These are phyloP conservation scores for Sericinus montela DNA, from an alignment of 2,888 invertebrate genomes.

Conservation along the genomic window DNA sequence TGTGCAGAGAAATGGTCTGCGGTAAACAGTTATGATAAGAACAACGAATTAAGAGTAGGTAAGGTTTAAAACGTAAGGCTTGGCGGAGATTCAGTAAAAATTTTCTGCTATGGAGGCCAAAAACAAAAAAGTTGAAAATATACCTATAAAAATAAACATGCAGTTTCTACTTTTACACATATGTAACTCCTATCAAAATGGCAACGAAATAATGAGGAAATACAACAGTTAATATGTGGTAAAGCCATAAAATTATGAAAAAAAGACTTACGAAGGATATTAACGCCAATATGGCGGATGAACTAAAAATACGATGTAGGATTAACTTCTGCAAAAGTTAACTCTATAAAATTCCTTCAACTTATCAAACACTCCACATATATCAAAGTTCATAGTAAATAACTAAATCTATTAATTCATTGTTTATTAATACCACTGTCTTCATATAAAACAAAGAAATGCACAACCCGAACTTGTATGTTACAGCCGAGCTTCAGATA, in stretches of 20 bases:
- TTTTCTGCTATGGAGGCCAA: constrained; percentile 56
- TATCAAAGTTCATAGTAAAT: constrained; percentile 56
- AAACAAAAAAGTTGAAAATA: constrained; percentile 52
- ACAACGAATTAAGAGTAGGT: constrained; percentile 1
- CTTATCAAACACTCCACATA: constrained; percentile 65
- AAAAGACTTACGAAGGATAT: constrained; percentile 79
- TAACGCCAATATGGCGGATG: constrained; percentile 85
- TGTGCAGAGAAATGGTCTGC: constrained; percentile 4
- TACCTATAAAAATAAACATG: constrained; percentile 50
- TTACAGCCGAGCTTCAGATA: constrained; percentile 76
- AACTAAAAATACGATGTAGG: constrained; percentile 79
- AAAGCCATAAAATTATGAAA: constrained; percentile 70
- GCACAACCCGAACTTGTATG: constrained; percentile 77
- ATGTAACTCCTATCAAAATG: constrained; percentile 72
- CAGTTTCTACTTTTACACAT: constrained; percentile 49
- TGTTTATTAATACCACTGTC: constrained; percentile 59
- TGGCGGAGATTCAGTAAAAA: constrained; percentile 13
- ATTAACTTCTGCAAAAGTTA: constrained; percentile 68
- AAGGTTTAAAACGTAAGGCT: constrained; percentile 8
- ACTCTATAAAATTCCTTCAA: constrained; percentile 62
- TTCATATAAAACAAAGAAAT: constrained; percentile 70
- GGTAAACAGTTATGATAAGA: constrained; percentile 4
- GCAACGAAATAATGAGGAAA: constrained; percentile 61
- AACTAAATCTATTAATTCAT: constrained; percentile 55
- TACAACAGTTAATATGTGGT: constrained; percentile 52